A percentile compares a stretch with the other conserved stretches of the same genome.
Conservation (phyloP, 2,113 vertebrate genomes). For the Chionis minor region DNA sequence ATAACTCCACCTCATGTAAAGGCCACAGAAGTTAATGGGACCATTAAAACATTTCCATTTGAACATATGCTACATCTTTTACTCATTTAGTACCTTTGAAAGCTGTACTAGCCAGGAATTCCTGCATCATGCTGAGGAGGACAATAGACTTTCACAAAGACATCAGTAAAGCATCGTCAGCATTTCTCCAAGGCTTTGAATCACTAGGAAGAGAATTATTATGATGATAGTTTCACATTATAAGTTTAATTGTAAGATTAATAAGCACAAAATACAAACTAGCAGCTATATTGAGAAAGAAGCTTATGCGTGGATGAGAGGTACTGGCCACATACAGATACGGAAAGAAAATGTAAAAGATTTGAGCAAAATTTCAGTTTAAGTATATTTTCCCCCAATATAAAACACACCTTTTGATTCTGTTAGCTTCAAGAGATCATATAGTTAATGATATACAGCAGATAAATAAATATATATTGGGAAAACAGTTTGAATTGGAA, state of each 20-base stretch:
- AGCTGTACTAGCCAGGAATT: background rate
- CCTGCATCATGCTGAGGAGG: background rate
- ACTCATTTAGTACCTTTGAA: background rate
- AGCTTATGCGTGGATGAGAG: background rate
- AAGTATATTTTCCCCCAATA: background rate
- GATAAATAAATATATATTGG: background rate
- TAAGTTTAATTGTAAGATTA: background rate
- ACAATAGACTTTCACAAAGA: background rate
- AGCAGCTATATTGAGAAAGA: background rate
- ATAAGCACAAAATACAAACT: background rate
- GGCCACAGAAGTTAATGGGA: background rate
- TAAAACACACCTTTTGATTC: background rate
- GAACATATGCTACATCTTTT: background rate
- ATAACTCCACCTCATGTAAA: background rate
- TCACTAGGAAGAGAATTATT: background rate
- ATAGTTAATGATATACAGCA: background rate
- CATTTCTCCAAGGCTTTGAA: background rate
- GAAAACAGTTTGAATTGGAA: background rate
- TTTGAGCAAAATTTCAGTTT: background rate
- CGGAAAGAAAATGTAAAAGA: background rate
- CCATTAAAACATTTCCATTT: background rate
- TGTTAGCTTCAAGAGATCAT: background rate
- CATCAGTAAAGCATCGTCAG: background rate
- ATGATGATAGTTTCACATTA: background rate
- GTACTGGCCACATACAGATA: background rate